Evolutionary conservation across 2,797 vertebrate genomes (phyloP), one percentile per base, ranked within the genome.

Genomic region (Myripristis jacobus): DNA sequence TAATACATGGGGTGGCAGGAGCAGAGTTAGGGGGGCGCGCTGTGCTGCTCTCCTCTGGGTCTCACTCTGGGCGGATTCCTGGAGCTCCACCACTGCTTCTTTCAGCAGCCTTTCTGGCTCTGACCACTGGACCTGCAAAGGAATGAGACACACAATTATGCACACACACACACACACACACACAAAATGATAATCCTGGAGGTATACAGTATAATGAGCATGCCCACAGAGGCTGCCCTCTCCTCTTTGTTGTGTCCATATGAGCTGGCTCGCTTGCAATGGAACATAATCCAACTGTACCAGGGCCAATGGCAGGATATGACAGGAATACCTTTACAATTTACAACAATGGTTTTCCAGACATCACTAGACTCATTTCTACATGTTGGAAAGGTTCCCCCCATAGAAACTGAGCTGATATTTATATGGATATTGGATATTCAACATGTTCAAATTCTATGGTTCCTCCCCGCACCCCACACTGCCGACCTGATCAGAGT

Each of bases 41-140:
- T 85, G 89, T 48, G 80, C 73, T 2, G 75, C 89, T 85, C 90
- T 93, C 81, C 94, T 92, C 77, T 94, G 94, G 63, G 88, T 88
- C 54, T 95, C 94, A 0, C 67, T 53, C 77, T 91, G 90, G 1
- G 86, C 86, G 2, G 73, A 75, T 57, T 93, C 90, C 84, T 91
- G 91, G 66, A 94, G 85, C 77, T 92, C 92, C 15, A 65, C 16
- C 2, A 79, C 86, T n/a, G 82, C 84, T 60, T 91, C 92, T 51
- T 80, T 91, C 63, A 94, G 73, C 54, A 89, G 89, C 71, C 81
- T 83, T 41, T 79, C 90, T 8, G 56, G 79, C 38, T 91, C 92
- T 18, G 82, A 81, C 93, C 93, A 94, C 73, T 84, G 86, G 50
- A 82, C 68, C 92, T 92, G 73, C 52, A 75, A 55, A 38, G 63